These are phyloP conservation scores for Tokudaia muenninki DNA, from an alignment of 2,797 vertebrate species.

Conservation along the genomic window DNA sequence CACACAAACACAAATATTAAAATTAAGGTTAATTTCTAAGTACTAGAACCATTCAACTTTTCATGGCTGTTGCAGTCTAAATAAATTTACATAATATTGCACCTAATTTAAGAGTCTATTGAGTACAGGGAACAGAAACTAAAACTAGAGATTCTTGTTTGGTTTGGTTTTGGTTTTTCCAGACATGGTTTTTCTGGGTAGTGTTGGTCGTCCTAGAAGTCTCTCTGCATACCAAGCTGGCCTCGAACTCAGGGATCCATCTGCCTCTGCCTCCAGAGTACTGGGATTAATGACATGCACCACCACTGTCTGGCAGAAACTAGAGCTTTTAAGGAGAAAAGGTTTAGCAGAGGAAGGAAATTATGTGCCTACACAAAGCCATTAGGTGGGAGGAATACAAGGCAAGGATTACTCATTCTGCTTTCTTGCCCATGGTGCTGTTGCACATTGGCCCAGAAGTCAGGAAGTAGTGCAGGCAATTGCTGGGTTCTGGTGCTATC, in stretches of 20 bases:
- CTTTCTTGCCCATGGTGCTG: not conserved
- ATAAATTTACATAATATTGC: not conserved
- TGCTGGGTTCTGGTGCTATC: not conserved
- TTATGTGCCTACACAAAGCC: not conserved
- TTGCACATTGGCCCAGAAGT: too few species aligned
- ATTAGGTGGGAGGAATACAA: not conserved
- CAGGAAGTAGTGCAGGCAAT: not conserved
- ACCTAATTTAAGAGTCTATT: not conserved
- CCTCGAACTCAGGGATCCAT: not conserved
- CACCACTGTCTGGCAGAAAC: not conserved
- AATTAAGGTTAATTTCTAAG: not conserved
- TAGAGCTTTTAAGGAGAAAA: not conserved
- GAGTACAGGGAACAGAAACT: not conserved
- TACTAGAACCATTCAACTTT: not conserved
- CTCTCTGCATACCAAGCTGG: not conserved
- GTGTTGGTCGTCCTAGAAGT: not conserved
- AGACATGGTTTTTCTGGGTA: not conserved
- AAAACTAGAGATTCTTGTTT: not conserved
- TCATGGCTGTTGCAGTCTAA: not conserved
- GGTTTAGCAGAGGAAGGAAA: not conserved
- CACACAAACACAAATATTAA: not conserved
- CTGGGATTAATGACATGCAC: not conserved
- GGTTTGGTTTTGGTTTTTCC: not conserved
- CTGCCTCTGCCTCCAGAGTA: not conserved
- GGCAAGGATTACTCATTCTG: not conserved